Evolutionary conservation across 2,113 vertebrate species (phyloP), one percentile per base, ranked within the genome.

Genomic region (Alosa alosa): DNA sequence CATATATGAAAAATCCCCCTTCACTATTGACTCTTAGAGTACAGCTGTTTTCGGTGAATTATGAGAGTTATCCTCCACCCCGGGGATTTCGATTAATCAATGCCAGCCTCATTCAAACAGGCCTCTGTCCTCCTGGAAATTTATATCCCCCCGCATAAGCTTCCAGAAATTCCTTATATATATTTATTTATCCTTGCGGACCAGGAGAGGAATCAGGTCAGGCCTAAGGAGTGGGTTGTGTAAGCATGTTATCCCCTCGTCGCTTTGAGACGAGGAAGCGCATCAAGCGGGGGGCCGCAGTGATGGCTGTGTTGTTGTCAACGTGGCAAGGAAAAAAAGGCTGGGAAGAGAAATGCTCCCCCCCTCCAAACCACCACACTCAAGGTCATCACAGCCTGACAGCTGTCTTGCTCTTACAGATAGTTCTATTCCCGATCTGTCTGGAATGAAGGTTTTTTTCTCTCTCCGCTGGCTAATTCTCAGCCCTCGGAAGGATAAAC

Each of bases 301-400:
- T 0, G 75, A 83, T 81, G 82, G 90, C 87, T 90, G 92, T 92
- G 91, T 92, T 86, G 92, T 92, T 86, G 90, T 93, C 91, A 92
- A 88, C 87, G 81, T 91, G 90, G 90, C 88, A 91, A 72, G 64
- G 9, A 72, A 72, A 72, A 89, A 88, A 83, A 82, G 52, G 52
- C 52, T 55, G 84, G 89, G 89, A 92, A 64, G n/a, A 72, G 3
- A 90, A 92, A 91, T 92, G 91, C 93, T 92, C 91, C 91, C 90
- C 92, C 88, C 68, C 72, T 18, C 20, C 55, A 22, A 89, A 90
- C 88, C 81, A 88, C 92, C 92, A 92, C 93, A 92, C 87, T 90
- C 91, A 90, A 93, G 92, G 92, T 91, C 84, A 89, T 92, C 87
- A 81, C 87, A 91, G 88, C 90, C 90, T 90, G 91, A 90, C 91